These are phyloP conservation scores for Plecturocebus donacophilus DNA, from an alignment of 2,113 vertebrate species.

Conservation along the genomic window DNA sequence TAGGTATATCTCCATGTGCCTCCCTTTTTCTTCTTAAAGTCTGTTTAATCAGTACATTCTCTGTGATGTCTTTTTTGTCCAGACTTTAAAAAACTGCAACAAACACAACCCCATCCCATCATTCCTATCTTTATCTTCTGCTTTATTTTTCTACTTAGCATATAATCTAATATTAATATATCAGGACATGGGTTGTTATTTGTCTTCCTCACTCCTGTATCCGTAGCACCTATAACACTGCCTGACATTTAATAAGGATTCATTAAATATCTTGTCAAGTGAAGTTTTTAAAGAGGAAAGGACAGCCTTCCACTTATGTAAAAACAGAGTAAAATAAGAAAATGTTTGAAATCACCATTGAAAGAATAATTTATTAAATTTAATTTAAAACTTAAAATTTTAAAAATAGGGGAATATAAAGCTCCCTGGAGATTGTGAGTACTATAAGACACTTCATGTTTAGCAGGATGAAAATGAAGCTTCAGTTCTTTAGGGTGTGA, in stretches of 20 bases:
- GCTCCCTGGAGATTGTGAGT: neutral
- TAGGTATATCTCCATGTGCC: neutral
- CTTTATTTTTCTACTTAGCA: neutral
- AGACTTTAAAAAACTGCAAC: neutral
- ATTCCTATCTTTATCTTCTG: neutral
- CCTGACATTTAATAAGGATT: neutral
- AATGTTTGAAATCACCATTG: neutral
- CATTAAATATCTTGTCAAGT: conserved; percentile 1
- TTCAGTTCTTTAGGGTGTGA: neutral
- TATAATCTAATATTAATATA: conserved; percentile 8
- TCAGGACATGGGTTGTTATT: neutral
- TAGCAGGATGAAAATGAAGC: neutral
- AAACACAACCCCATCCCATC: neutral
- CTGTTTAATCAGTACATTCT: neutral
- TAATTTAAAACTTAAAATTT: neutral
- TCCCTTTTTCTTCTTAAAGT: neutral
- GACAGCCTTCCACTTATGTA: neutral
- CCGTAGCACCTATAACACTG: neutral
- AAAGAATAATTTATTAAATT: conserved; percentile 7
- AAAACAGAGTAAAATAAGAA: neutral
- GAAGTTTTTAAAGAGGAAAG: conserved; percentile 7
- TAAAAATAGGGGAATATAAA: neutral
- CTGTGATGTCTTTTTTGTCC: neutral
- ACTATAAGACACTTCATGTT: neutral
- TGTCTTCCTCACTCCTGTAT: neutral